Conservation (phyloP, 2,113 vertebrate species). For the Pelecanoides urinatrix region DNA sequence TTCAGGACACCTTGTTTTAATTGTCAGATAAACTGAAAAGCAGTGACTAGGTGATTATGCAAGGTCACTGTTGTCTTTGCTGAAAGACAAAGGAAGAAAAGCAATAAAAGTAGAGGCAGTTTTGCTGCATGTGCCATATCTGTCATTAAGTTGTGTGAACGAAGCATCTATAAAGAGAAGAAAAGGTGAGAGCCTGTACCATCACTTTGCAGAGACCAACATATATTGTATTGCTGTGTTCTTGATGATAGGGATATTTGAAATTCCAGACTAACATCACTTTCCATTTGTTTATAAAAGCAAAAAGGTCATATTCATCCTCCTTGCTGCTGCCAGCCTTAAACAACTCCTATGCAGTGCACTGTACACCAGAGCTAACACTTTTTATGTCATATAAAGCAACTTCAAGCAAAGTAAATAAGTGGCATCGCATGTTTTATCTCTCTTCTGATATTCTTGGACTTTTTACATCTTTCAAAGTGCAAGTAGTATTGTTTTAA, state of each 20-base stretch:
- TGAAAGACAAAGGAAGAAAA: background rate
- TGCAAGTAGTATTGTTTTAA: background rate
- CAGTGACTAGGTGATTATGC: background rate
- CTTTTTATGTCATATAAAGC: background rate
- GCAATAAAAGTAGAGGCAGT: background rate
- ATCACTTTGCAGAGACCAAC: background rate
- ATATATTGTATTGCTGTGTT: background rate
- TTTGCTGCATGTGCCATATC: background rate
- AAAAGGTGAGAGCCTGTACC: background rate
- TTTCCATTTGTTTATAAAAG: background rate
- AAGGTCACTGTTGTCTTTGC: background rate
- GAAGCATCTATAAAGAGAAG: background rate
- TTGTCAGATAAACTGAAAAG: background rate
- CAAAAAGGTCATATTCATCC: background rate
- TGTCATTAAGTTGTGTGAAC: background rate
- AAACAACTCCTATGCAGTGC: background rate
- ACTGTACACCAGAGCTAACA: rapidly evolving
- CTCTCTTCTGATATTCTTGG: background rate
- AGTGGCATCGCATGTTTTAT: background rate
- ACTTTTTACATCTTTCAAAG: background rate
- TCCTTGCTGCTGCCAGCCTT: background rate
- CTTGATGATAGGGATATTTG: background rate
- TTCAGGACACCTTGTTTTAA: background rate
- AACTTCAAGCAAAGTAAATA: background rate
- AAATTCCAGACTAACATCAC: background rate